Evolutionary conservation across 2,113 vertebrate species (phyloP).

Genomic region (Columba livia): DNA sequence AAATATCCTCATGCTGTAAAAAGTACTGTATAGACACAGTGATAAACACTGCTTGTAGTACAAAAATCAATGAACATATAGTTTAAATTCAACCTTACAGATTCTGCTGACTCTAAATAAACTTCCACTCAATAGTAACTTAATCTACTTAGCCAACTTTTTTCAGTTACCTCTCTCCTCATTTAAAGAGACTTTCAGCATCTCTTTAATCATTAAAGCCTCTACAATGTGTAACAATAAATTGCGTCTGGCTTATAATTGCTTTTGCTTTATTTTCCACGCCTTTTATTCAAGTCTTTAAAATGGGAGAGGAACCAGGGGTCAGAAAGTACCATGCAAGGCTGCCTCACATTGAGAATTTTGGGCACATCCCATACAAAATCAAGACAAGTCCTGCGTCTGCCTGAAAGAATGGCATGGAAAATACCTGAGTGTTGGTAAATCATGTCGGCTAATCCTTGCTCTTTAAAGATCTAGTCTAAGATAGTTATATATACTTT

Average conservation of each 20-base stretch:
- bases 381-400: not conserved
- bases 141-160: not conserved
- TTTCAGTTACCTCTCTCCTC: not conserved
- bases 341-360: not conserved
- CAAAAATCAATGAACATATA: not conserved
- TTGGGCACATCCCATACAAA: not conserved
- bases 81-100: not conserved
- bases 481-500: not conserved
- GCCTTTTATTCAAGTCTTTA: not conserved
- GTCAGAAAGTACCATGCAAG: not conserved
- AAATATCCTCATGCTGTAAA: not conserved
- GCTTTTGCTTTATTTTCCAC: not conserved
- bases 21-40: not conserved
- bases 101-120: conserved; percentile 3
- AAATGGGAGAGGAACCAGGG: not conserved
- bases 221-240: not conserved
- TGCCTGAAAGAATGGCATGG: not conserved
- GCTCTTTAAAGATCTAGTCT: not conserved
- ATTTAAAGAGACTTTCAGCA: not conserved
- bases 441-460: not conserved
- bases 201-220: not conserved
- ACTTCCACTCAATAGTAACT: not conserved
- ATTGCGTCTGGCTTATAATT: not conserved
- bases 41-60: not conserved
- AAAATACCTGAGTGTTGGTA: not conserved